Evolutionary conservation across 2,888 invertebrate genomes (phyloP).

Genomic region (Brachypterus glaber): DNA sequence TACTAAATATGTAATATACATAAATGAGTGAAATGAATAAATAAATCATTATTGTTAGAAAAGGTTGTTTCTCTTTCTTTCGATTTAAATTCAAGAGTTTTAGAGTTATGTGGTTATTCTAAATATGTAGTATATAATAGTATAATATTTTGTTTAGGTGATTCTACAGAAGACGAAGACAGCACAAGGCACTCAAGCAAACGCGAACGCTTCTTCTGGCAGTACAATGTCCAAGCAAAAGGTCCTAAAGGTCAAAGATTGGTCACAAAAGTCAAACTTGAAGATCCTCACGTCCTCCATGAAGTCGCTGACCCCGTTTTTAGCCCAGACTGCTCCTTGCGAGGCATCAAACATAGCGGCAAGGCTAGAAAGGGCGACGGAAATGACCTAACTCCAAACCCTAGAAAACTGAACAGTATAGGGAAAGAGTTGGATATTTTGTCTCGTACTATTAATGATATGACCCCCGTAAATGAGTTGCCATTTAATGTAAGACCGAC

Average conservation of each 20-base stretch:
- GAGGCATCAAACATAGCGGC: conserved; percentile 77
- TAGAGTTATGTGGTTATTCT: too few relatives aligned
- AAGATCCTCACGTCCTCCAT: conserved; percentile 86
- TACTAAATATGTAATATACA: too few relatives aligned
- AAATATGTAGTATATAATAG: not conserved
- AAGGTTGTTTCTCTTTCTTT: too few relatives aligned
- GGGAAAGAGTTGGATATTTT: conserved; percentile 88
- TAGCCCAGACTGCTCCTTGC: conserved; percentile 80
- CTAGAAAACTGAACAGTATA: conserved; percentile 80
- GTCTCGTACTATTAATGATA: conserved; percentile 84
- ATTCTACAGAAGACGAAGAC: conserved; percentile 58
- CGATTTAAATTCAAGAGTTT: too few relatives aligned
- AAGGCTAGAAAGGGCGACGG: conserved; percentile 90
- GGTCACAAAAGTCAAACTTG: conserved; percentile 72
- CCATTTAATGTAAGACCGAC: conserved; percentile 82
- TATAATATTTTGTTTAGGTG: conserved; percentile 33
- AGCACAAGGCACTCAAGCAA: conserved; percentile 43
- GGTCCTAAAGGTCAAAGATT: conserved; percentile 92
- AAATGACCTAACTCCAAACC: conserved; percentile 93
- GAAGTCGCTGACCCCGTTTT: conserved; percentile 94
- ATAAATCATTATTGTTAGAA: too few relatives aligned
- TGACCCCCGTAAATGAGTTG: conserved; percentile 90
- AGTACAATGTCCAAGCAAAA: conserved; percentile 96
- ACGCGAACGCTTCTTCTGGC: conserved; percentile 91
- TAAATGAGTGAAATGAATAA: too few relatives aligned